A percentile compares a stretch with the other conserved stretches of the same genome.
Conservation (phyloP, 2,113 vertebrate genomes). For the Bubo blakistoni region DNA sequence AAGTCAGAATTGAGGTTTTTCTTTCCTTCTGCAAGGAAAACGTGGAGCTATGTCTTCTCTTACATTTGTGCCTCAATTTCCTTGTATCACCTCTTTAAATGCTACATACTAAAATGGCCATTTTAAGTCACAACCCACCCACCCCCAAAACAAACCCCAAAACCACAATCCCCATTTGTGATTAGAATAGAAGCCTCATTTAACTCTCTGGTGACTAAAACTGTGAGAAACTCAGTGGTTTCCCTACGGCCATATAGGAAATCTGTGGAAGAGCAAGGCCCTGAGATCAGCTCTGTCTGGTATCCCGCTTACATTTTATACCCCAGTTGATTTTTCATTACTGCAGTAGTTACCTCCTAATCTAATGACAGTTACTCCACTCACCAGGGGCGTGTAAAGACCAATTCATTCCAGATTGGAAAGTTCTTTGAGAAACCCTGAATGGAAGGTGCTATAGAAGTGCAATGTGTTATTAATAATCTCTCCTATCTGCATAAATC, state of each 20-base stretch:
- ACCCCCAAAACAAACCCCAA: neutral
- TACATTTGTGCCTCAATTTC: neutral
- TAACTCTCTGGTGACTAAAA: neutral
- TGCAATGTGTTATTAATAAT: slow-evolving; percentile 64
- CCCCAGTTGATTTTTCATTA: slow-evolving; percentile 54
- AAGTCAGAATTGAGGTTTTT: neutral
- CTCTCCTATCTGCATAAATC: slow-evolving; percentile 63
- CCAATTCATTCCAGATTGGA: slow-evolving; percentile 64
- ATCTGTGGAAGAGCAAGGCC: slow-evolving; percentile 1
- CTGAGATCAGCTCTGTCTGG: neutral
- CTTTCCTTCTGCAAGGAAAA: neutral
- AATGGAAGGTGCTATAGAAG: slow-evolving; percentile 59
- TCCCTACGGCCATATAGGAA: neutral
- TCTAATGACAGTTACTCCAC: slow-evolving; percentile 61
- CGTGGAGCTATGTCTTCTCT: neutral
- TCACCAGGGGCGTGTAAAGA: slow-evolving; percentile 63
- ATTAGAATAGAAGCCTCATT: neutral
- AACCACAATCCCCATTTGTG: neutral
- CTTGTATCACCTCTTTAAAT: neutral
- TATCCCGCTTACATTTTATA: neutral
- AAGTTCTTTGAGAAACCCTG: slow-evolving; percentile 60
- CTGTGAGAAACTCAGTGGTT: neutral
- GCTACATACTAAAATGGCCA: neutral
- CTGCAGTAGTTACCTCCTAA: slow-evolving; percentile 55
- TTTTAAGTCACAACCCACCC: neutral